phyloP scores from a whole-genome alignment of 2,888 invertebrate genomes.

The Melanostoma mellinum region DNA sequence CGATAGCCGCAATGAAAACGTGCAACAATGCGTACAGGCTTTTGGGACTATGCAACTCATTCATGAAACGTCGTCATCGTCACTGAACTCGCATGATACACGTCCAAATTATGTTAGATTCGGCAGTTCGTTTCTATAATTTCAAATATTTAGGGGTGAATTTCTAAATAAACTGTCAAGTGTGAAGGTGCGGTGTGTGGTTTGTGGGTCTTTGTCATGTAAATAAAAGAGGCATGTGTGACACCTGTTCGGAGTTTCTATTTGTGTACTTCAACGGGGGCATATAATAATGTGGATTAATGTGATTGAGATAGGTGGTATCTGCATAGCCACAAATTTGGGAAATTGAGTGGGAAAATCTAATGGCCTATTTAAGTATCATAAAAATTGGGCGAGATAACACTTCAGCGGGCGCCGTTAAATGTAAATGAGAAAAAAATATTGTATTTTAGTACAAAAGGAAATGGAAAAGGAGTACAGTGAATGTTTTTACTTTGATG shows the following conservation, averaged over 20 bases:
- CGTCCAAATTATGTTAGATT: background rate
- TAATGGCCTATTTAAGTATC: slow-evolving; percentile 7
- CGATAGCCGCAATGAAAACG: background rate
- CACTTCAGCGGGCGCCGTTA: background rate
- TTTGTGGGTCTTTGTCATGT: slow-evolving; percentile 31
- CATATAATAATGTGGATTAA: slow-evolving; percentile 36
- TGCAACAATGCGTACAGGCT: background rate
- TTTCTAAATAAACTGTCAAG: slow-evolving; percentile 9
- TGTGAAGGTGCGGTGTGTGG: slow-evolving; percentile 42
- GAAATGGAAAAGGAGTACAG: too few species aligned
- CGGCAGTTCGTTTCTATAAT: background rate
- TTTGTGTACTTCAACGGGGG: slow-evolving; percentile 10
- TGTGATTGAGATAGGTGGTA: slow-evolving; percentile 11
- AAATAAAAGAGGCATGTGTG: slow-evolving; percentile 18
- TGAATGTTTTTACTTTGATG: too few species aligned
- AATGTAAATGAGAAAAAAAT: background rate
- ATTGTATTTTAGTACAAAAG: background rate
- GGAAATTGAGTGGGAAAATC: slow-evolving; percentile 12
- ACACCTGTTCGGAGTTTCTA: slow-evolving; percentile 34
- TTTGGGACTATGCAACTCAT: background rate
- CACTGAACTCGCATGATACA: too few species aligned
- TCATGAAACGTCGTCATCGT: too few species aligned
- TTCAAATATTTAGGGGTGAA: slow-evolving; percentile 12
- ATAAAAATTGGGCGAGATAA: slow-evolving; percentile 1
- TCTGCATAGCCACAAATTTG: slow-evolving; percentile 25